Evolutionary conservation across 2,113 vertebrate genomes (phyloP).

Genomic region (Machaerirhynchus nigripectus): DNA sequence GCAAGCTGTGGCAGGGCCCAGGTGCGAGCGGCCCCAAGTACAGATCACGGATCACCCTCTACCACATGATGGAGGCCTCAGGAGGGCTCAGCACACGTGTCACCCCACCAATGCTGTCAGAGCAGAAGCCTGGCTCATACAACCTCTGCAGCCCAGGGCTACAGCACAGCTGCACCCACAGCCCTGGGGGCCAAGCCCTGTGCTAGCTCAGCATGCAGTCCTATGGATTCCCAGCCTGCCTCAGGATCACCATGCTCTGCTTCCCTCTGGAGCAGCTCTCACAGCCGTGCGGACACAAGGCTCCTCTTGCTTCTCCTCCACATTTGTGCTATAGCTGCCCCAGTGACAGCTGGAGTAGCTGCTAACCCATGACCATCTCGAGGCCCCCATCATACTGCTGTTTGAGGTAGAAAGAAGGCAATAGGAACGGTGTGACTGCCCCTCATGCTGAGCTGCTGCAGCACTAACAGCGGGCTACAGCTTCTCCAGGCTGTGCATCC

Average conservation of each 20-base stretch:
- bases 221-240: background rate
- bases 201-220: background rate
- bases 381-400: slow-evolving; percentile 9
- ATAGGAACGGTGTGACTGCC: background rate
- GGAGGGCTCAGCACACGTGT: background rate
- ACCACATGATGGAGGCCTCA: background rate
- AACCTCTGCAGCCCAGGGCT: background rate
- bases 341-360: background rate
- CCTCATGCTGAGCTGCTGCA: background rate
- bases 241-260: rapidly evolving
- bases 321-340: background rate
- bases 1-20: background rate
- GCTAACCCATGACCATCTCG: background rate
- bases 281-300: background rate
- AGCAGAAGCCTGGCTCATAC: background rate
- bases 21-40: rapidly evolving
- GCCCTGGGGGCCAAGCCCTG: background rate
- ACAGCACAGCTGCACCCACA: rapidly evolving
- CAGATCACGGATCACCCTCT: background rate
- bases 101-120: background rate
- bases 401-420: slow-evolving; percentile 75
- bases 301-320: background rate
- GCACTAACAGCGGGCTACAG: background rate
- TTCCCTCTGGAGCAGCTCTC: background rate
- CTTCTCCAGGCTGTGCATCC: background rate